Evolutionary conservation across 2,797 vertebrate genomes (phyloP), one percentile per base, ranked within the genome.

Genomic region (Adelosebastes latens): DNA sequence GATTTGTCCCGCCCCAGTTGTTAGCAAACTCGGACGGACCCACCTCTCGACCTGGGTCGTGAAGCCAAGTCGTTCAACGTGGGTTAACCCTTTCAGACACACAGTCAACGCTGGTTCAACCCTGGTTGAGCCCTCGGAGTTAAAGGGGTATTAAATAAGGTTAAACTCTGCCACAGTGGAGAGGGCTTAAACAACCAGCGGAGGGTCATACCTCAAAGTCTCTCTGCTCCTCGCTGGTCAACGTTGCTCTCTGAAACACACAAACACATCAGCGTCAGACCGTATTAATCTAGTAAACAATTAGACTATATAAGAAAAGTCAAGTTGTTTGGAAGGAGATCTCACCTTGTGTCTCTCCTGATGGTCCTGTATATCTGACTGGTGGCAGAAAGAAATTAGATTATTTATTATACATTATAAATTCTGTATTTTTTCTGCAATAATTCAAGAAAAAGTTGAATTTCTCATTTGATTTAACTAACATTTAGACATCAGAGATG

Each of bases 201-300:
- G 39, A 42, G 13, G 39, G 39, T 42, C 95, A 79, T 94, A 99
- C 97, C 96, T 92, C 87, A 84, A 92, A 89, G 86, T 96, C 96
- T 85, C 95, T 96, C 1, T 96, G 94, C 10, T 96, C 96, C 53
- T 93, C 93, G 80, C 93, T 96, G 83, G 93, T 95, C 1, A 96
- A 87, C 70, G 94, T 66, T 11, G 96, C 97, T 89, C 98, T 93
- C 98, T 99, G 93, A 73, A 95, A 93, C 89, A 94, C 74, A 81
- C 59, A 61, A 32, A 85, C 63, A 79, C 60, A 42, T 80, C 62
- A 73, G 36, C 46, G 3, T 46, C 55, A 39, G 36, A 13, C 36
- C 36, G 13, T 39, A 72, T 58, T n/a, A 13, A 52, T 71, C n/a
- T 72, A 39, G 36, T 39, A 39, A 39, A 39, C 42, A 49, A 7